Percentiles rank a stretch among this genome's conserved stretches.
These are phyloP conservation scores for Drosophila eohydei DNA, from an alignment of 2,888 invertebrate species.

Conservation along the genomic window DNA sequence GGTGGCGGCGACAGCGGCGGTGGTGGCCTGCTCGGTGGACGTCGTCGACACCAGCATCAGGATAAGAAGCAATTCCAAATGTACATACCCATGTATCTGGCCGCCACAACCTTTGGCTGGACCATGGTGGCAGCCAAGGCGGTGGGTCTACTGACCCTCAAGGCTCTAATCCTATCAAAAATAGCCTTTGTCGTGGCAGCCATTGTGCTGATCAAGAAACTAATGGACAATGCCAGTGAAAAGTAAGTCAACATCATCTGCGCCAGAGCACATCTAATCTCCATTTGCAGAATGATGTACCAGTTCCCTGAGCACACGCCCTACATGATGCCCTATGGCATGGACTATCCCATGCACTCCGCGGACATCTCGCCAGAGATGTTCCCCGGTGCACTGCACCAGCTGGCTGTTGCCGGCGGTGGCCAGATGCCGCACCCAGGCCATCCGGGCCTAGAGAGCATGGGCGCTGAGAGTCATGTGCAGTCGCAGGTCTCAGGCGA, in stretches of 20 bases:
- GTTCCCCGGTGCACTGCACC: conserved; percentile 81
- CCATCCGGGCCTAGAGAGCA: conserved; percentile 77
- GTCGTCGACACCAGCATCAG: conserved; percentile 81
- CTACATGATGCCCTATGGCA: conserved; percentile 84
- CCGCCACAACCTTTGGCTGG: conserved; percentile 89
- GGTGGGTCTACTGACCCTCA: conserved; percentile 88
- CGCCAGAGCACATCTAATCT: neutral
- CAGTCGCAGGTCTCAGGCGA: conserved; percentile 82
- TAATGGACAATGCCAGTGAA: conserved; percentile 87
- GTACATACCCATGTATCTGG: conserved; percentile 88
- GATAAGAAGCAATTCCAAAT: conserved; percentile 88
- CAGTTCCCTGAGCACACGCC: conserved; percentile 84
- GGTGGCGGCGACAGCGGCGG: conserved; percentile 61
- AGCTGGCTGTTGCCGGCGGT: conserved; percentile 76
- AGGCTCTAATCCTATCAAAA: conserved; percentile 90
- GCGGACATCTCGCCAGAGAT: conserved; percentile 82
- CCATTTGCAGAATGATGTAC: conserved; percentile 81
- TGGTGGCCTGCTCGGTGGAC: conserved; percentile 59
- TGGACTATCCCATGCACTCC: conserved; percentile 83
- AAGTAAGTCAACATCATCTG: conserved; percentile 74
- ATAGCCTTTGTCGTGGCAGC: conserved; percentile 88
- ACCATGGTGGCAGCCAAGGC: conserved; percentile 87
- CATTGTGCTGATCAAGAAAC: conserved; percentile 87
- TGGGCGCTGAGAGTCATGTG: conserved; percentile 81
- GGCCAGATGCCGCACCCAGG: conserved; percentile 59